These are phyloP conservation scores for Promerops cafer DNA, from an alignment of 2,113 vertebrate species.

Conservation along the genomic window DNA sequence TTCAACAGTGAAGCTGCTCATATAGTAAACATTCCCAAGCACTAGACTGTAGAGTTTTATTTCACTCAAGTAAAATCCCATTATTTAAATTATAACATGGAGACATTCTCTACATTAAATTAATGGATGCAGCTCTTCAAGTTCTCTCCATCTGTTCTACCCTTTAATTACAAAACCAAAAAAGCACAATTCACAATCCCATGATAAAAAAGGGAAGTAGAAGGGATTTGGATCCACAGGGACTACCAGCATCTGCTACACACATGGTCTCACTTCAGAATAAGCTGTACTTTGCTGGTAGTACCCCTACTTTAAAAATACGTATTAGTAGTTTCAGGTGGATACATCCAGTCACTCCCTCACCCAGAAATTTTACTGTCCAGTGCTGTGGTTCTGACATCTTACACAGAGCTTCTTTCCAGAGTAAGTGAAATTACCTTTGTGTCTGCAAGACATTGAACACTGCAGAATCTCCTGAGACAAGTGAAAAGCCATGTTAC, in stretches of 20 bases:
- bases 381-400: background rate
- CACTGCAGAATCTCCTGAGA: background rate
- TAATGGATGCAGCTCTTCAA: background rate
- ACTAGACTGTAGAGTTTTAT: background rate
- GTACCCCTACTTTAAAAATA: background rate
- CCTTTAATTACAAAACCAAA: background rate
- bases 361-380: background rate
- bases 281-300: background rate
- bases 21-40: conserved; percentile 34
- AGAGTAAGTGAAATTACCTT: background rate
- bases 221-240: background rate
- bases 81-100: background rate
- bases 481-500: background rate
- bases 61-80: conserved; percentile 27
- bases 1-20: conserved; percentile 1
- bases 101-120: background rate
- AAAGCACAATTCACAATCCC: background rate
- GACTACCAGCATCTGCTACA: background rate
- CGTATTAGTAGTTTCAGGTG: background rate
- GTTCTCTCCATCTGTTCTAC: background rate
- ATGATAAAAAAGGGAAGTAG: background rate
- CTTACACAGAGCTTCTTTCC: background rate
- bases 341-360: background rate
- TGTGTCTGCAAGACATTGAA: background rate
- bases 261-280: background rate